Evolutionary conservation across 2,888 invertebrate species (phyloP).

Genomic region (Diarsia mendica): DNA sequence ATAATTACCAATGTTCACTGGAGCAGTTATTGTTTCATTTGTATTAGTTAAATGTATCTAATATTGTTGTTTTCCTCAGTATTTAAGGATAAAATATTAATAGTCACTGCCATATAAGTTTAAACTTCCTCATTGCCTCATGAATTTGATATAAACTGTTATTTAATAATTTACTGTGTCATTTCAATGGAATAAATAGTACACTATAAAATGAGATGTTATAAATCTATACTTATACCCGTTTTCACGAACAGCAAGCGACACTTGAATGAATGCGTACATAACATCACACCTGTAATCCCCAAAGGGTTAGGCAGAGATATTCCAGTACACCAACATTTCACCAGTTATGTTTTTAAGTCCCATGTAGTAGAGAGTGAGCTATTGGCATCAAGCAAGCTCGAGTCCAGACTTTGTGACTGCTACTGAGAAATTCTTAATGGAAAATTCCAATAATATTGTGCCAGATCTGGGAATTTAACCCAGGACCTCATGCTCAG

Average conservation of each 20-base stretch:
- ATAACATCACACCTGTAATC: too few species aligned
- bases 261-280: background rate
- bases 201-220: background rate
- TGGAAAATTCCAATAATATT: too few species aligned
- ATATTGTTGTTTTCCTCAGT: conserved; percentile 40
- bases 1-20: conserved; percentile 56
- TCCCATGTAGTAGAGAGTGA: too few species aligned
- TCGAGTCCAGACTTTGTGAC: too few species aligned
- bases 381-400: too few species aligned
- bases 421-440: too few species aligned
- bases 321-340: too few species aligned
- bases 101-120: background rate
- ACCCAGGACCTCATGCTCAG: too few species aligned
- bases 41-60: conserved; percentile 32
- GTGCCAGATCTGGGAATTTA: too few species aligned
- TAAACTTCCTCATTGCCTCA: conserved; percentile 41
- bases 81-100: conserved; percentile 44
- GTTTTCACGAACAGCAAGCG: background rate
- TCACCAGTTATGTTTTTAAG: too few species aligned
- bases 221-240: background rate
- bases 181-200: background rate
- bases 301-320: too few species aligned
- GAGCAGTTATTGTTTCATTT: conserved; percentile 46
- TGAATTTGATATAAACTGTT: conserved; percentile 9
- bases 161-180: background rate